Base-by-base conservation (phyloP, 2,113 vertebrate species). In the Tupaia tana region DNA sequence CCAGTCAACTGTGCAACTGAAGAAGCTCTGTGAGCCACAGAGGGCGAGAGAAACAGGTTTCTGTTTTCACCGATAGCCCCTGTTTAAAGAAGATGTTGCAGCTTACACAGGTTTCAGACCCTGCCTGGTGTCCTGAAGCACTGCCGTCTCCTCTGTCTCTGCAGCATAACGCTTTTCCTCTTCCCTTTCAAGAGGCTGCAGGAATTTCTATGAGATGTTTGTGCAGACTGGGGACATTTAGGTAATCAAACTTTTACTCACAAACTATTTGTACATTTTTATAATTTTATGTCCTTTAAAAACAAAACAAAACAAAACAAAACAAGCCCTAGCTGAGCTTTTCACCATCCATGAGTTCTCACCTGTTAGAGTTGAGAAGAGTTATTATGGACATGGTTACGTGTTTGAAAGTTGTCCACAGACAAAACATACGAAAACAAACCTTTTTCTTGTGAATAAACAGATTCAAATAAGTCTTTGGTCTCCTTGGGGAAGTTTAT, bases 361-460 rank as follows among this genome's bases (percentile, higher is more conserved):
- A 91, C 0, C 6, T 79, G 2, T 70, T 27, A 67, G 27, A 85
- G 15, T 81, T 54, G 56, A 75, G 85, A 91, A 18, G n/a, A 80
- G 7, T 64, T 70, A 25, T 66, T 19, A 56, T 90, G 63, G 34
- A n/a, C 25, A 74, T 63, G 19, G 43, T 88, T 67, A 74, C 75
- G 29, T 70, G 15, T 90, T 69, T 71, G 31, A 82, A 96, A 69
- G 6, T 74, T 95, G 69, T 64, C 34, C 56, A 77, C 12, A 85
- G 66, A 77, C 56, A 69, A 89, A 91, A 78, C n/a, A 58, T 52
- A 78, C 9, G 18, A 86, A 95, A 89, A 95, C 14, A 87, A 86
- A 86, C 0, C 54, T 86, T 93, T 91, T 20, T 91, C 22, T 82
- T 54, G 25, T 22, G 24, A 93, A 85, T 86, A 58, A 89, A 22